A percentile compares a stretch with the other conserved stretches of the same genome.
Conservation (phyloP, 2,113 vertebrate genomes). For the Macrotus californicus region DNA sequence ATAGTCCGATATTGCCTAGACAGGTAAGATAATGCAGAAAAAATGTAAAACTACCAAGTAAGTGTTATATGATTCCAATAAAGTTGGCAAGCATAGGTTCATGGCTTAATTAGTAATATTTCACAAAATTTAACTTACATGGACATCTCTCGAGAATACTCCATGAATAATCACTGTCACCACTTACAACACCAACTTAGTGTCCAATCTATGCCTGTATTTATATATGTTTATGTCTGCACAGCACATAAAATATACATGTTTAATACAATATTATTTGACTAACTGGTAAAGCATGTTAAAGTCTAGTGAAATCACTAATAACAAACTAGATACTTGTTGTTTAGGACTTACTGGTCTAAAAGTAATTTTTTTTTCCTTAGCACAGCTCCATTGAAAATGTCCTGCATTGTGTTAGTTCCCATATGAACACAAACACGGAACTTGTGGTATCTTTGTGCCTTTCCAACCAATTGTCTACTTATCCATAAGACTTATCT, state of each 20-base stretch:
- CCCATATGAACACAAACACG: neutral
- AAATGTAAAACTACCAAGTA: slow-evolving; percentile 47
- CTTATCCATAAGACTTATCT: neutral
- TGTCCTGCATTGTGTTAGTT: neutral
- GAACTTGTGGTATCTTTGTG: neutral
- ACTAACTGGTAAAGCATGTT: neutral
- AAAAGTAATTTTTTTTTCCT: slow-evolving; percentile 26
- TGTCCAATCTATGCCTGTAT: neutral
- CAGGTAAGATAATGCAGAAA: slow-evolving; percentile 6
- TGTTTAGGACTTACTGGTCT: slow-evolving; percentile 10
- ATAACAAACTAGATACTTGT: neutral
- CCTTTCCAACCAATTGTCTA: neutral
- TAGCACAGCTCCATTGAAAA: neutral
- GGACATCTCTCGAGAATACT: neutral
- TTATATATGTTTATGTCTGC: neutral
- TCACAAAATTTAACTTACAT: slow-evolving; percentile 22
- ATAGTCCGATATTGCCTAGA: slow-evolving; percentile 51
- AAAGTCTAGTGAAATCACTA: neutral
- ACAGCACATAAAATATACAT: neutral
- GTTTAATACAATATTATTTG: neutral
- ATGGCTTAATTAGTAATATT: slow-evolving; percentile 56
- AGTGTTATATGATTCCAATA: slow-evolving; percentile 33
- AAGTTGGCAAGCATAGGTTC: slow-evolving; percentile 36
- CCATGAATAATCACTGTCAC: neutral
- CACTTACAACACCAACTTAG: neutral